Conservation (phyloP, 2,888 invertebrate species). For the Tribolium freemani region DNA sequence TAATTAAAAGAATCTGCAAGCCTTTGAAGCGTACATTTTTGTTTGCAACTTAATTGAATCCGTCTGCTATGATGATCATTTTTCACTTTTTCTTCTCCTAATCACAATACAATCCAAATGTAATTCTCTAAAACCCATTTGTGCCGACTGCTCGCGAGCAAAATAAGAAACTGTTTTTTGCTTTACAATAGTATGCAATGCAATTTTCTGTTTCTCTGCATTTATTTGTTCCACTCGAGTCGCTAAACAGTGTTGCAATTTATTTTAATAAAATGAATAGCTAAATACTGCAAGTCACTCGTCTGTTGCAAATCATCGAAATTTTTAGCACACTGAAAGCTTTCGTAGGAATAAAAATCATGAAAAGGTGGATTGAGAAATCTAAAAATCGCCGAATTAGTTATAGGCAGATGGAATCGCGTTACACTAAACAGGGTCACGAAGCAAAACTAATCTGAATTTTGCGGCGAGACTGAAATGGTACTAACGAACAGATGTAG, state of each 20-base stretch:
- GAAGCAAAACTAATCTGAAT: constrained; percentile 63
- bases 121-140: neutral
- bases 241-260: constrained; percentile 18
- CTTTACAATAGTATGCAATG: neutral
- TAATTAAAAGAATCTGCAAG: neutral
- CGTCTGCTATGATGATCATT: neutral
- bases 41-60: constrained; percentile 4
- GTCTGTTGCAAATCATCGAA: constrained; percentile 19
- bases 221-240: constrained; percentile 27
- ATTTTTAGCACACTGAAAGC: neutral
- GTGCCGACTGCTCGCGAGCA: neutral
- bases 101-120: neutral
- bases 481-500: constrained; percentile 56
- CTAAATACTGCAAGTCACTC: constrained; percentile 24
- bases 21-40: neutral
- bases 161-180: neutral
- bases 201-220: neutral
- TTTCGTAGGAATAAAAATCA: neutral
- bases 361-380: neutral
- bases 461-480: constrained; percentile 59
- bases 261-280: constrained; percentile 27
- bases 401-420: constrained; percentile 63
- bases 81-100: neutral
- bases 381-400: constrained; percentile 58
- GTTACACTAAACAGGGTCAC: constrained; percentile 58